A percentile compares a stretch with the other conserved stretches of the same genome.
These are phyloP conservation scores for Andrena praecox DNA, from an alignment of 2,888 invertebrate species.

Conservation along the genomic window DNA sequence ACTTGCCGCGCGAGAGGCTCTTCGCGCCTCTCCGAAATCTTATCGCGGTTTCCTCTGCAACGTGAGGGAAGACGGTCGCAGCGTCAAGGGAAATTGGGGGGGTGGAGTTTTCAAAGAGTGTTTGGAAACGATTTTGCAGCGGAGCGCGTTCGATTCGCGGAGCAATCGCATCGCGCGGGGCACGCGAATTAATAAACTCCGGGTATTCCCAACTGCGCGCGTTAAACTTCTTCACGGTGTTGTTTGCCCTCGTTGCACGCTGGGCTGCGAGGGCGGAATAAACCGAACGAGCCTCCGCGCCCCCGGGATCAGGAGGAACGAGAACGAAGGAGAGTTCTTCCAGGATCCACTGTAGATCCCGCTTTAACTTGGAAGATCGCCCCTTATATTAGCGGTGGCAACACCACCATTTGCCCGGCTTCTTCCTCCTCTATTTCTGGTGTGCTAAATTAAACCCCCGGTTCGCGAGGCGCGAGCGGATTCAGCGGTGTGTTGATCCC, in stretches of 20 bases:
- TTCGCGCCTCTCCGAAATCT: too few species aligned
- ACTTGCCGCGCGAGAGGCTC: not conserved
- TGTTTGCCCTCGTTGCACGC: not conserved
- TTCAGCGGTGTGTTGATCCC: not conserved
- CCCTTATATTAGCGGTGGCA: not conserved
- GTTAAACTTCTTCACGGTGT: not conserved
- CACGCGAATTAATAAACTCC: not conserved
- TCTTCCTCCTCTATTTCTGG: not conserved
- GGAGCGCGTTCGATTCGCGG: too few species aligned
- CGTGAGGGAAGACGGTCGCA: too few species aligned
- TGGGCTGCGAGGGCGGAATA: not conserved
- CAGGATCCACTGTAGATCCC: not conserved
- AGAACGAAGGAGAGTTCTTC: not conserved
- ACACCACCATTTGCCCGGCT: not conserved
- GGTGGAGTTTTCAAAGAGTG: too few species aligned
- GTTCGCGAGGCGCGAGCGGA: not conserved
- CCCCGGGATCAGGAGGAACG: not conserved
- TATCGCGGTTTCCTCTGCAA: too few species aligned
- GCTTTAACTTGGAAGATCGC: not conserved
- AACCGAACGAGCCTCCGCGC: not conserved
- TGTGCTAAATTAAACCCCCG: not conserved
- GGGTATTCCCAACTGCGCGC: not conserved
- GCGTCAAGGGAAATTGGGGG: too few species aligned
- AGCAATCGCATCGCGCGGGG: too few species aligned
- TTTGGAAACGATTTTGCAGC: too few species aligned